These are phyloP conservation scores for Cremastinae sp. DNA, from an alignment of 2,888 invertebrate genomes.

Conservation along the genomic window DNA sequence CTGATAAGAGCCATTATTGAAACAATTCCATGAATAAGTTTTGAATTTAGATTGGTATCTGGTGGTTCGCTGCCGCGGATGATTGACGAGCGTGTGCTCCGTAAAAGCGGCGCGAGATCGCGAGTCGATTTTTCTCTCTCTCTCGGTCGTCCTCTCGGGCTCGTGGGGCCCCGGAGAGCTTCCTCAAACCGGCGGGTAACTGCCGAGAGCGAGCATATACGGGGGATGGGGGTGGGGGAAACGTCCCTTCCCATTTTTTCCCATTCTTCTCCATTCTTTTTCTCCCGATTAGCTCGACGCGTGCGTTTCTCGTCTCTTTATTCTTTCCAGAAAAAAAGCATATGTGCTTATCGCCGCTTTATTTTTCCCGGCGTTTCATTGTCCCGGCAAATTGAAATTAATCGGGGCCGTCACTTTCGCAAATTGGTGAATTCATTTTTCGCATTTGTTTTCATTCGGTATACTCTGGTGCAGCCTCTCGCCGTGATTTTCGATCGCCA, in stretches of 20 bases:
- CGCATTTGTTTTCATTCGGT: too few relatives aligned
- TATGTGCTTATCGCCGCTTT: too few relatives aligned
- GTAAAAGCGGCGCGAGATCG: constrained; percentile 41
- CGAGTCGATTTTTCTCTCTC: constrained; percentile 1
- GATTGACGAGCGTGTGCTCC: constrained; percentile 47
- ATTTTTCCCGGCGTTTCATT: constrained; percentile 8
- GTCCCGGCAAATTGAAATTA: too few relatives aligned
- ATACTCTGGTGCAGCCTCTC: too few relatives aligned
- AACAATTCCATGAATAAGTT: constrained; percentile 62
- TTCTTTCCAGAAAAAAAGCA: too few relatives aligned
- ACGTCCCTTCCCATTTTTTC: too few relatives aligned
- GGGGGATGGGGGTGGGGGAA: neutral
- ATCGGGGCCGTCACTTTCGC: too few relatives aligned
- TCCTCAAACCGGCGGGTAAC: too few relatives aligned
- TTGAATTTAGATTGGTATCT: constrained; percentile 60
- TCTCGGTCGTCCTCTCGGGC: neutral
- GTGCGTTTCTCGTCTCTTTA: too few relatives aligned
- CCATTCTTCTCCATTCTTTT: neutral
- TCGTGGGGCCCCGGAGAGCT: too few relatives aligned
- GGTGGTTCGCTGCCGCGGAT: constrained; percentile 30
- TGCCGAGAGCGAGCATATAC: neutral
- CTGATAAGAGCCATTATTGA: constrained; percentile 57
- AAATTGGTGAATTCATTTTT: too few relatives aligned
- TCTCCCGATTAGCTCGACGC: too few relatives aligned
- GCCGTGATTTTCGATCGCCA: constrained; percentile 26